Conservation (phyloP, 2,797 vertebrate species). For the Bothrops alternatus region DNA sequence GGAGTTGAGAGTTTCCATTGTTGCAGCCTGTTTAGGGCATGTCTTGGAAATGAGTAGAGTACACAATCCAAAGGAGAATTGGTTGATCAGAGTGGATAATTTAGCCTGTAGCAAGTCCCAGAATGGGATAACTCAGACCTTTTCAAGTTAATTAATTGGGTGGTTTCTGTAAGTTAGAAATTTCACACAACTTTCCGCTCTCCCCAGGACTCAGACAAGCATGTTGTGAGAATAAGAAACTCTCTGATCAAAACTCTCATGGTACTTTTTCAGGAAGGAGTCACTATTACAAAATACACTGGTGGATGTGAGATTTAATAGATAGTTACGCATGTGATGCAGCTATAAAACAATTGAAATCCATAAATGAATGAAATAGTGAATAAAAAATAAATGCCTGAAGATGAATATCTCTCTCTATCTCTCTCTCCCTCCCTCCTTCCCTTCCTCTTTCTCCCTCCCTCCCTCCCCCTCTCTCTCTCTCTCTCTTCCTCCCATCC, state of each 20-base stretch:
- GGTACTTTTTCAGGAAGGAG: not conserved
- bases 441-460: too few species aligned
- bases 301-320: not conserved
- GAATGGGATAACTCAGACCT: not conserved
- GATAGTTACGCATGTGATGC: not conserved
- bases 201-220: not conserved
- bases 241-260: not conserved
- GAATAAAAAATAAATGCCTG: not conserved
- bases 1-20: not conserved
- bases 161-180: not conserved
- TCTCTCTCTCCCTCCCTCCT: too few species aligned
- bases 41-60: not conserved
- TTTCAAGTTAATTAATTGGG: not conserved
- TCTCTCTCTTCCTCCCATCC: not conserved
- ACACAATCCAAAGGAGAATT: not conserved
- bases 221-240: not conserved
- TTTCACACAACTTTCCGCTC: not conserved
- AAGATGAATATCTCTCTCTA: not conserved
- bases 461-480: not conserved
- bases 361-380: not conserved
- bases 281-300: not conserved
- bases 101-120: not conserved
- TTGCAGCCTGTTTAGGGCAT: not conserved
- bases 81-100: not conserved
- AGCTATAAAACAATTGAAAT: not conserved